Percentiles rank a stretch among this genome's conserved stretches.
Evolutionary conservation across 2,797 vertebrate genomes (phyloP).

Genomic region (Melanotaenia nigrans): DNA sequence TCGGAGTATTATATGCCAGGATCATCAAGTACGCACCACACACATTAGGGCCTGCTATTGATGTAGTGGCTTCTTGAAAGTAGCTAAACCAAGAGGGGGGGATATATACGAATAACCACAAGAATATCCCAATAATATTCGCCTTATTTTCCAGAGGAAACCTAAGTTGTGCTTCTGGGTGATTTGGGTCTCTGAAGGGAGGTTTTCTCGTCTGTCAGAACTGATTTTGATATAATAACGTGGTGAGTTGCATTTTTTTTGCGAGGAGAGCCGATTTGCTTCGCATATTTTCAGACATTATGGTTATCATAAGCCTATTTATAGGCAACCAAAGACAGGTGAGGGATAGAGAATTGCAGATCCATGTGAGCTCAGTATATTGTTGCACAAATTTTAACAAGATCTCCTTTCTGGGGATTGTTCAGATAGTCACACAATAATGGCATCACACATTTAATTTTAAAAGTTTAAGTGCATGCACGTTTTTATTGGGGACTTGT

Average conservation of each 20-base stretch:
- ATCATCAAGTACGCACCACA: constrained; percentile 44
- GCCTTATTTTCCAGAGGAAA: constrained; percentile 40
- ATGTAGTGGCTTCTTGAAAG: constrained; percentile 58
- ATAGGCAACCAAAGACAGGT: constrained; percentile 50
- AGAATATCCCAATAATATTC: constrained; percentile 41
- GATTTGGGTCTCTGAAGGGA: constrained; percentile 28
- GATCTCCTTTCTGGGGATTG: not conserved
- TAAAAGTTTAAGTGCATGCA: not conserved
- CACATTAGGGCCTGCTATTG: constrained; percentile 44
- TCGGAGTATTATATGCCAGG: constrained; percentile 72
- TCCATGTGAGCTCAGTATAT: constrained; percentile 2
- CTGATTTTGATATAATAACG: constrained; percentile 34
- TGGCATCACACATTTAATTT: not conserved
- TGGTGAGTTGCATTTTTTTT: constrained; percentile 33
- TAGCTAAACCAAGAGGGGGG: constrained; percentile 47
- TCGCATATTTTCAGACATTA: constrained; percentile 42
- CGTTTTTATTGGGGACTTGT: not conserved
- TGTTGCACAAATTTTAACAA: not conserved
- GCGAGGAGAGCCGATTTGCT: constrained; percentile 45
- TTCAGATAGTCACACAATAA: not conserved
- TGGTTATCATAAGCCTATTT: constrained; percentile 25
- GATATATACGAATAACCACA: constrained; percentile 35
- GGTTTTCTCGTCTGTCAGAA: constrained; percentile 23
- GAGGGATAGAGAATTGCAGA: constrained; percentile 12
- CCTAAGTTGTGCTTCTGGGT: constrained; percentile 31